Evolutionary conservation across 2,888 invertebrate genomes (phyloP), one percentile per base, ranked within the genome.

Genomic region (Hypena proboscidalis): DNA sequence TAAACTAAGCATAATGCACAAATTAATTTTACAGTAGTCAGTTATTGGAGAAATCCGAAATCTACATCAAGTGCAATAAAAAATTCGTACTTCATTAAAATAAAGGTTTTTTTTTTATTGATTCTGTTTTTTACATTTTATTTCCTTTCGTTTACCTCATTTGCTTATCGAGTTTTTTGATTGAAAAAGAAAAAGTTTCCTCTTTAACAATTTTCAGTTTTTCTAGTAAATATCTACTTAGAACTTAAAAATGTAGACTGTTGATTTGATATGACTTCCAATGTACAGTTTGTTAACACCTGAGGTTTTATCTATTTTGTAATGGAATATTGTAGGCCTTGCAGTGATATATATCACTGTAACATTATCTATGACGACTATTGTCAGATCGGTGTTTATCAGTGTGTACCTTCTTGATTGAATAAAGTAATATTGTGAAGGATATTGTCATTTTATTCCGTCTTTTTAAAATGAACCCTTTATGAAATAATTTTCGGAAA

Each of bases 301-400:
- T n/a, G n/a, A n/a, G n/a, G n/a, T n/a, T n/a, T n/a, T n/a, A n/a
- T n/a, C n/a, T n/a, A n/a, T n/a, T n/a, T n/a, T n/a, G n/a, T n/a
- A n/a, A n/a, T n/a, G n/a, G n/a, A n/a, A n/a, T n/a, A n/a, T n/a
- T n/a, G n/a, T n/a, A n/a, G n/a, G n/a, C n/a, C n/a, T n/a, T n/a
- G n/a, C n/a, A n/a, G n/a, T n/a, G n/a, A 55, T 67, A 48, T 58
- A 25, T 13, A 29, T 10, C 29, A 27, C n/a, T 15, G 36, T 67
- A 67, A 67, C 71, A 58, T 60, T 40, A 21, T 21, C 59, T 40
- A 21, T 21, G 42, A 30, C 25, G 53, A 59, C 58, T 59, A 47
- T 59, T 59, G 59, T 80, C 67, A 67, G 55, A 65, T 80, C 61
- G 61, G 67, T 76, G 79, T 80, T 64, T 68, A 60, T 71, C 63